Conservation (phyloP, 2,888 invertebrate species). For the Lasioglossum morio region DNA sequence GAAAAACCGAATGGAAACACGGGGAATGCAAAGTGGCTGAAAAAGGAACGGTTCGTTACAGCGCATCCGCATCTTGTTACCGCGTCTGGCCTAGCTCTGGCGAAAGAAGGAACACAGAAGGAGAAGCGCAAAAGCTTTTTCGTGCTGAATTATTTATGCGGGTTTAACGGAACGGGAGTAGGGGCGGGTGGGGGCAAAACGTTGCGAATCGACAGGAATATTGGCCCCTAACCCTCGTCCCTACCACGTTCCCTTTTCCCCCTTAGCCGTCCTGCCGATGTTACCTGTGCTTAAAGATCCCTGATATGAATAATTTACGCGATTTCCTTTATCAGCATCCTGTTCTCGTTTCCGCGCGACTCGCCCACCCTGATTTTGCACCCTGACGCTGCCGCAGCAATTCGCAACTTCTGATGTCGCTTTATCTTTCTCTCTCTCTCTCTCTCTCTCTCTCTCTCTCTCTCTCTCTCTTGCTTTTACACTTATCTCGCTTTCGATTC, state of each 20-base stretch:
- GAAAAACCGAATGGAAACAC: neutral
- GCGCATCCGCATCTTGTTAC: slow-evolving; percentile 30
- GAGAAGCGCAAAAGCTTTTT: slow-evolving; percentile 26
- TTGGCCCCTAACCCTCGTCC: slow-evolving; percentile 26
- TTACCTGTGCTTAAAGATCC: slow-evolving; percentile 60
- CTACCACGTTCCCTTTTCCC: neutral
- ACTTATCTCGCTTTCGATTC: neutral
- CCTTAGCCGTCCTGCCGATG: slow-evolving; percentile 20
- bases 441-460: no score
- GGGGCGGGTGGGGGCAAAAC: slow-evolving; percentile 17
- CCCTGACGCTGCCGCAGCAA: slow-evolving; percentile 1
- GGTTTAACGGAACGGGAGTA: neutral
- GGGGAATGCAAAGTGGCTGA: slow-evolving; percentile 1
- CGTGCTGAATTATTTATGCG: slow-evolving; percentile 59
- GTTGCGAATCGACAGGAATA: slow-evolving; percentile 57
- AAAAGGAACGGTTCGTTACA: slow-evolving; percentile 39
- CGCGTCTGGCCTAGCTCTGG: neutral
- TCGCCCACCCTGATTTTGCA: slow-evolving; percentile 4
- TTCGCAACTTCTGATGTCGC: slow-evolving; percentile 33
- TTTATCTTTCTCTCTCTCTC: neutral
- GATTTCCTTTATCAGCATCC: slow-evolving; percentile 53
- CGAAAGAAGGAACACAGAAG: neutral
- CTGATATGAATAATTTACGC: slow-evolving; percentile 61
- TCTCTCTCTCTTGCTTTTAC: neutral
- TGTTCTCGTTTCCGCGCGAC: slow-evolving; percentile 32